A percentile compares a stretch with the other conserved stretches of the same genome.
Evolutionary conservation across 1,140 invertebrate species (phyloP).

Genomic region (Brachionus manjavacas): DNA sequence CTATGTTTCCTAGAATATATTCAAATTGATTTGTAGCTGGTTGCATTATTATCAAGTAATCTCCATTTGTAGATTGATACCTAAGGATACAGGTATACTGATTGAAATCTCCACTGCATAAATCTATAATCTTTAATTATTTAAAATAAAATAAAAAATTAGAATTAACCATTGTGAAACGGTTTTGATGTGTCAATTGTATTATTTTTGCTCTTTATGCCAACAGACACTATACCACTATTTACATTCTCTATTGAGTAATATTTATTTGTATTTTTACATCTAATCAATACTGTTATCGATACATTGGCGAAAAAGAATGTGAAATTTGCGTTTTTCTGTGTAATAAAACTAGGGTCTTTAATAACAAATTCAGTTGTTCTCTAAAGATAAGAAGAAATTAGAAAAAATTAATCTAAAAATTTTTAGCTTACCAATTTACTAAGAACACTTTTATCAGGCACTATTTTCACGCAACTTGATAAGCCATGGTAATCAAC

Average conservation of each 20-base stretch:
- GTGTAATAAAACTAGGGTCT: neutral
- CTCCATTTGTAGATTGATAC: neutral
- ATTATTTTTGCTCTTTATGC: neutral
- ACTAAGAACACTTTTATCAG: neutral
- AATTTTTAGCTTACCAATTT: neutral
- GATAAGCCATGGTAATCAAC: neutral
- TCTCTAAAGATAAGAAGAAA: neutral
- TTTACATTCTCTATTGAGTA: neutral
- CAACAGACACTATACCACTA: neutral
- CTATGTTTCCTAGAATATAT: neutral
- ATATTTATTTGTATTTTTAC: neutral
- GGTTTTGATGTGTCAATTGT: neutral
- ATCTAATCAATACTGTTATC: neutral
- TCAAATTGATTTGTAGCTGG: neutral
- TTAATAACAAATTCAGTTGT: neutral
- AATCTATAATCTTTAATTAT: neutral
- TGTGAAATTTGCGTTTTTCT: neutral
- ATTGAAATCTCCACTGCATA: slow-evolving; percentile 16
- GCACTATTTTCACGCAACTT: neutral
- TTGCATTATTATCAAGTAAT: neutral
- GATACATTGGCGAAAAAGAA: slow-evolving; percentile 7
- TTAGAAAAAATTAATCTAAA: neutral
- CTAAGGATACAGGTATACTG: neutral
- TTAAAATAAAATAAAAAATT: neutral
- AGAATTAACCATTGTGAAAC: neutral